Conservation (phyloP, 2,888 invertebrate species). For the Drosophila falleni region DNA sequence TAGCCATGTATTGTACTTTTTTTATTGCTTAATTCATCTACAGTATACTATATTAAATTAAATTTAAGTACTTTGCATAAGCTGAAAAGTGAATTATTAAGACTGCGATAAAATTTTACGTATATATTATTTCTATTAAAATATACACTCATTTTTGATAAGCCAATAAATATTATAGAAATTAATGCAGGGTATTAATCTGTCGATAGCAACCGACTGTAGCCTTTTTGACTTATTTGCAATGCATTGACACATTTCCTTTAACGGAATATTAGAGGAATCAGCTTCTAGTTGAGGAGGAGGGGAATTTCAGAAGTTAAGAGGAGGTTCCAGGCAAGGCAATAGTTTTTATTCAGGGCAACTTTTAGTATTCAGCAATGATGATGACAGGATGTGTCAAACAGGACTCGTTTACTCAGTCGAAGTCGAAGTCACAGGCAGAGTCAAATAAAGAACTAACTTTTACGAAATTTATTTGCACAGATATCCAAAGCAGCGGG, state of each 20-base stretch:
- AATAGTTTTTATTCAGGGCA: slow-evolving; percentile 33
- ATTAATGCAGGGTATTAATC: no score
- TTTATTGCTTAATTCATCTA: no score
- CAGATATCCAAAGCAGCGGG: slow-evolving; percentile 3
- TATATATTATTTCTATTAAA: no score
- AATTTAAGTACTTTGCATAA: no score
- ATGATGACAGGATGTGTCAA: slow-evolving; percentile 71
- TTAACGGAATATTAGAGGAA: slow-evolving; percentile 35
- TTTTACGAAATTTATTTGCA: slow-evolving; percentile 59
- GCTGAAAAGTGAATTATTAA: no score
- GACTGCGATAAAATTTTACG: no score
- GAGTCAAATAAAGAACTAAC: slow-evolving; percentile 25
- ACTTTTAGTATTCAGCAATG: slow-evolving; percentile 45
- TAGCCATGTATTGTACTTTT: no score
- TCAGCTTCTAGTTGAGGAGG: slow-evolving; percentile 5
- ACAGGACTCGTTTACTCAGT: slow-evolving; percentile 41
- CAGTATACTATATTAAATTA: no score
- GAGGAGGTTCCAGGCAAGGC: background rate
- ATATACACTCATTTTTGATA: no score
- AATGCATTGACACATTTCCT: background rate
- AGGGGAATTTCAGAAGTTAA: background rate
- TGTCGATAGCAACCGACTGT: background rate
- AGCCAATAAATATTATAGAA: no score
- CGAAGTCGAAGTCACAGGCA: background rate
- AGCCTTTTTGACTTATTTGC: background rate